Percentiles rank a stretch among this genome's conserved stretches.
These are phyloP conservation scores for Bellardia pandia DNA, from an alignment of 2,888 invertebrate genomes.

Conservation along the genomic window DNA sequence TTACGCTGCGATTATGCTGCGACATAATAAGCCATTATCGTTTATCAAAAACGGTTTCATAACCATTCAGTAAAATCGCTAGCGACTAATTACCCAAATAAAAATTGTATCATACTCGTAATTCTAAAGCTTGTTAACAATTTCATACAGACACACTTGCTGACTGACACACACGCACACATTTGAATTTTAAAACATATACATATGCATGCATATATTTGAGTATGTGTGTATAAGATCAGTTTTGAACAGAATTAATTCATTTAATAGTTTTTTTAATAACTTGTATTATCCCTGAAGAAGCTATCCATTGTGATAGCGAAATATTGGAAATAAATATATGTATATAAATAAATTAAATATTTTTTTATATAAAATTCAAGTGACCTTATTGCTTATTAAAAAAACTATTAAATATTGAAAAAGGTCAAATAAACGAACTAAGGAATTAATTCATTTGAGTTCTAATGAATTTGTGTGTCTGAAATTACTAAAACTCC, in stretches of 20 bases:
- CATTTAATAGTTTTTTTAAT: no score
- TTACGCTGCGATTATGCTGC: constrained; percentile 53
- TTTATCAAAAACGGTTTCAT: constrained; percentile 76
- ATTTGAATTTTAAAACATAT: neutral
- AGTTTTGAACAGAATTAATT: constrained; percentile 26
- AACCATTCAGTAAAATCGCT: constrained; percentile 66
- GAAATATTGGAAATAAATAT: no score
- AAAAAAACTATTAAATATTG: no score
- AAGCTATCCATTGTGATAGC: no score
- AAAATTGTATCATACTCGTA: constrained; percentile 74
- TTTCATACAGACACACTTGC: neutral
- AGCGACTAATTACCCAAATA: constrained; percentile 78
- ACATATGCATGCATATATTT: neutral
- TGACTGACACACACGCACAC: neutral
- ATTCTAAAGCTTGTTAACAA: constrained; percentile 64
- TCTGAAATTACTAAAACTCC: no score
- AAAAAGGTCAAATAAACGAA: no score
- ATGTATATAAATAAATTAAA: no score
- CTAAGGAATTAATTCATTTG: neutral
- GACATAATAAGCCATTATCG: constrained; percentile 80
- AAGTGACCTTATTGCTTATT: no score
- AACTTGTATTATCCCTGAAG: no score
- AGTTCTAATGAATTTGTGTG: no score
- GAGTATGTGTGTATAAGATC: neutral
- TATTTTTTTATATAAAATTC: no score